phyloP scores from a whole-genome alignment of 2,113 vertebrate species.

The Isurus oxyrinchus region DNA sequence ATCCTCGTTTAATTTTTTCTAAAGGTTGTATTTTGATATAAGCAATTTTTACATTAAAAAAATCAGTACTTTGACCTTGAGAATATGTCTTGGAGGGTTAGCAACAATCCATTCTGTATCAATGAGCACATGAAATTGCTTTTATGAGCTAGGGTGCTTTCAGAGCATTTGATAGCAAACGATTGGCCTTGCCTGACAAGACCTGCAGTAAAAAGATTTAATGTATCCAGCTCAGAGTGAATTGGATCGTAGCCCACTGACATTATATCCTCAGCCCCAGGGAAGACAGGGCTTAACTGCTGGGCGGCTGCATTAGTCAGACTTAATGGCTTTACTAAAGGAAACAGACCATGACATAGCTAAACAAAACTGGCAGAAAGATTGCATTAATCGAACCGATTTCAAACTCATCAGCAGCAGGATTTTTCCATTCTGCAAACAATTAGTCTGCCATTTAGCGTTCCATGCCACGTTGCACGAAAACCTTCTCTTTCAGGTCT shows the following conservation, averaged over 20 bases:
- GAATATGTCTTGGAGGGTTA: slow-evolving; percentile 48
- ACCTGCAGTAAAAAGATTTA: slow-evolving; percentile 52
- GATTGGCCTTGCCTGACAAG: slow-evolving; percentile 51
- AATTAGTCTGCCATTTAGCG: slow-evolving; percentile 43
- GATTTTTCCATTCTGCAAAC: slow-evolving; percentile 39
- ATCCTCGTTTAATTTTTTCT: slow-evolving; percentile 43
- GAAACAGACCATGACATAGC: slow-evolving; percentile 72
- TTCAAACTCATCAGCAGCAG: slow-evolving; percentile 36
- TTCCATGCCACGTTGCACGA: slow-evolving; percentile 41
- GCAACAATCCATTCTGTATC: slow-evolving; percentile 52
- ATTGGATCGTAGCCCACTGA: slow-evolving; percentile 54
- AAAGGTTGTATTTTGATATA: slow-evolving; percentile 56
- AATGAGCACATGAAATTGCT: slow-evolving; percentile 46
- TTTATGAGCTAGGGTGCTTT: slow-evolving; percentile 42
- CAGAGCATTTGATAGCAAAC: slow-evolving; percentile 42
- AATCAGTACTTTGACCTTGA: slow-evolving; percentile 58
- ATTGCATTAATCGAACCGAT: slow-evolving; percentile 22
- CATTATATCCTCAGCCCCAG: slow-evolving; percentile 62
- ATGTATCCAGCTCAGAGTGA: slow-evolving; percentile 54
- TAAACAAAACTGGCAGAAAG: slow-evolving; percentile 51
- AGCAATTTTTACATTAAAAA: slow-evolving; percentile 43
- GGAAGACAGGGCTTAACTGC: slow-evolving; percentile 51
- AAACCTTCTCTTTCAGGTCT: slow-evolving; percentile 38
- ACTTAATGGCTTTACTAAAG: slow-evolving; percentile 49
- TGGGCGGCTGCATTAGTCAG: slow-evolving; percentile 58